Base-by-base conservation (phyloP, 2,797 vertebrate species). In the Cichlasoma orientale region DNA sequence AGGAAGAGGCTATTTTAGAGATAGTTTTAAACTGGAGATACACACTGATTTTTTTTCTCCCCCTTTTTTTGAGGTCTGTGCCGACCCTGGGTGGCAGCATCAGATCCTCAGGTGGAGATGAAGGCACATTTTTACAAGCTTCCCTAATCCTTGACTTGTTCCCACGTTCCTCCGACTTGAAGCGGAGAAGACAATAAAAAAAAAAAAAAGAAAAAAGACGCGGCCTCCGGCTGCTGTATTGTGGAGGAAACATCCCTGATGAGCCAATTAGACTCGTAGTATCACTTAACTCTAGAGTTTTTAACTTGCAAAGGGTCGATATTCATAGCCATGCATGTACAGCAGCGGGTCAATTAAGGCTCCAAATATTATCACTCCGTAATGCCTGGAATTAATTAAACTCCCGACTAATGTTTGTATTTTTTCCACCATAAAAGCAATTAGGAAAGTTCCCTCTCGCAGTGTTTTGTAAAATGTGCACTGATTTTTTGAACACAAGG, bases 291-390 rank as follows among this genome's bases (percentile, higher is more conserved):
- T 89, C 72, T 80, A 85, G 87, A 84, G 31, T 90, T 92, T 93
- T 92, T 89, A 92, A 92, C 91, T 84, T 91, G 86, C 83, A 76
- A 71, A 74, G 82, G 89, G 92, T 94, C 92, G 89, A 94, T 93
- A 94, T 90, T 89, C 91, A 88, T 59, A 92, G 72, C 77, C 89
- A 88, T 74, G 82, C 86, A 75, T 83, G 84, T 77, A 78, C 73
- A 89, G 84, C 82, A 90, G 86, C 87, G 80, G 88, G 85, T 90
- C 87, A 92, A 92, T 93, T 90, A 89, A 79, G 76, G 77, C 78
- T 89, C 86, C 83, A 88, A 86, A 91, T 91, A 92, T 91, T 74
- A 89, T 77, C 79, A 72, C 82, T 77, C 14, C 78, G 75, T 79
- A 83, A 90, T 87, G 82, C 72, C 58, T 63, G 79, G 79, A 89